phyloP scores from a whole-genome alignment of 1,140 invertebrate genomes.

The Procambarus clarkii region DNA sequence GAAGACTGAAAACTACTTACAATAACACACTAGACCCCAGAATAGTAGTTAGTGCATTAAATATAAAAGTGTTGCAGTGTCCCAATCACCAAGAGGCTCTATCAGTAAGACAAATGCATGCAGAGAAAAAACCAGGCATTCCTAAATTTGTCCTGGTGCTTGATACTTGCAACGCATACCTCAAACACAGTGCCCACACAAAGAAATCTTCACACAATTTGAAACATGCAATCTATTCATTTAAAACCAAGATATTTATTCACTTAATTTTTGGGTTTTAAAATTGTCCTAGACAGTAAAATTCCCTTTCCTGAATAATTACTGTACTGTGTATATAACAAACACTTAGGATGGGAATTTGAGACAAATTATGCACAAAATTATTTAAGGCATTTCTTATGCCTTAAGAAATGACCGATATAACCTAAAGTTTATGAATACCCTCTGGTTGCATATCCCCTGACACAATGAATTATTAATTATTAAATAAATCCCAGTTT shows the following conservation, averaged over 20 bases:
- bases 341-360: too few species aligned
- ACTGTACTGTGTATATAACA: too few species aligned
- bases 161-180: neutral
- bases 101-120: conserved; percentile 6
- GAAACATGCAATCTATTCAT: neutral
- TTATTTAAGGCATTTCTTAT: too few species aligned
- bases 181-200: neutral
- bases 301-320: too few species aligned
- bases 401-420: too few species aligned
- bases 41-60: conserved; percentile 11
- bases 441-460: too few species aligned
- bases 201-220: conserved; percentile 8
- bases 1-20: conserved; percentile 23
- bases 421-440: too few species aligned
- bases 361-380: too few species aligned
- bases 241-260: neutral
- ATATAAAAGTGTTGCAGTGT: conserved; percentile 15
- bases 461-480: too few species aligned
- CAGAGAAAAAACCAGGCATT: conserved; percentile 16
- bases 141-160: neutral
- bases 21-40: neutral
- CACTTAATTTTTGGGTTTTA: neutral
- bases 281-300: too few species aligned
- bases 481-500: too few species aligned
- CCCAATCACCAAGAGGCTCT: conserved; percentile 8